Evolutionary conservation across 1,140 invertebrate genomes (phyloP).

Genomic region (Drosophila triauraria): DNA sequence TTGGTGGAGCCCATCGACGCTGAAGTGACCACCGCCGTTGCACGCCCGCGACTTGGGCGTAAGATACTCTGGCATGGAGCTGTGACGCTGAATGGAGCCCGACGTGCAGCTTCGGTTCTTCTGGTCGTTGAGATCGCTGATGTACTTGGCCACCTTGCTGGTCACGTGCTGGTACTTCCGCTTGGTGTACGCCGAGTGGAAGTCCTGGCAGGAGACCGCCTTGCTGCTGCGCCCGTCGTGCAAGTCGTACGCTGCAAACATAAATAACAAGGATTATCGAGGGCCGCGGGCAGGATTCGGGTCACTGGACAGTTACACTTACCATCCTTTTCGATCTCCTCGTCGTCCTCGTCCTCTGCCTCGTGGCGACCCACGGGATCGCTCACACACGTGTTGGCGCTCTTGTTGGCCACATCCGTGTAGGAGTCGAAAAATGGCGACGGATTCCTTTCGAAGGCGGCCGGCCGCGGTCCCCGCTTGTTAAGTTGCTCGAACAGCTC

Average conservation of each 20-base stretch:
- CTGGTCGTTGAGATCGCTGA: conserved; percentile 59
- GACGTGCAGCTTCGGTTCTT: conserved; percentile 36
- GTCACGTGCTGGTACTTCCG: conserved; percentile 72
- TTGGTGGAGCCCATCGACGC: conserved; percentile 46
- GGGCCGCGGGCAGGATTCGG: too few relatives aligned
- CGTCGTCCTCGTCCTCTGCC: conserved; percentile 32
- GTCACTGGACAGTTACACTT: background rate
- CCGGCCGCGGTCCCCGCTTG: background rate
- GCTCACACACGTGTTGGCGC: conserved; percentile 63
- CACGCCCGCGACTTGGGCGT: conserved; percentile 33
- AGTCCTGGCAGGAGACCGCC: conserved; percentile 70
- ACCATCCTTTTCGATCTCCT: conserved; percentile 19
- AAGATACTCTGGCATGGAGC: conserved; percentile 72
- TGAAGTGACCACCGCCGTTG: conserved; percentile 5
- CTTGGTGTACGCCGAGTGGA: conserved; percentile 75
- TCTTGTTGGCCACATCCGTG: conserved; percentile 46
- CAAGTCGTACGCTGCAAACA: conserved; percentile 3
- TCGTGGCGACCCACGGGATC: conserved; percentile 52
- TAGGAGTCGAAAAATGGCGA: conserved; percentile 58
- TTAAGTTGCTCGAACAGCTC: conserved; percentile 60
- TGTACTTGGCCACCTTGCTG: conserved; percentile 81
- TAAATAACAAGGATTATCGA: background rate
- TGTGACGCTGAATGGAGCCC: conserved; percentile 62
- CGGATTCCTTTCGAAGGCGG: conserved; percentile 39
- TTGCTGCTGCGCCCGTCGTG: conserved; percentile 48